phyloP scores from a whole-genome alignment of 2,797 vertebrate genomes.

The Natrix natrix region DNA sequence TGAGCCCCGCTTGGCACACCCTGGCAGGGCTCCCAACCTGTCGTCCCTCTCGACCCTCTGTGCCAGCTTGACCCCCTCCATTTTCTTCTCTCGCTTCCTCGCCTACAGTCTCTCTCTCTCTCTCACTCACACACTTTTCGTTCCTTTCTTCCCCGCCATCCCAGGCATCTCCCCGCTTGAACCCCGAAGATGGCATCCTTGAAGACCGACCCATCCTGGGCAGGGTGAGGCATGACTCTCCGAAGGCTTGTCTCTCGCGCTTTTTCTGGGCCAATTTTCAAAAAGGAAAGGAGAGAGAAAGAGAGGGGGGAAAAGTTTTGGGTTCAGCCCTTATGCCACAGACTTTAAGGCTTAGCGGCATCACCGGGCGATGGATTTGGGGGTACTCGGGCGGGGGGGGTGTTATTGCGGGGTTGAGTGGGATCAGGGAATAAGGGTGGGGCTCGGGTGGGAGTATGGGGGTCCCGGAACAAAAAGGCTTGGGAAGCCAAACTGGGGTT shows the following conservation, averaged over 20 bases:
- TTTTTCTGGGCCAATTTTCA: constrained; percentile 8
- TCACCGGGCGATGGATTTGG: not conserved
- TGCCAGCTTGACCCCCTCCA: constrained; percentile 34
- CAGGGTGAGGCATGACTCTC: constrained; percentile 18
- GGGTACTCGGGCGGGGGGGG: not conserved
- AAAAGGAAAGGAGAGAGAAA: not conserved
- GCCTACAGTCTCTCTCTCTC: not conserved
- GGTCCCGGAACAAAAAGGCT: not conserved
- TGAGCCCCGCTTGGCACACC: constrained; percentile 21
- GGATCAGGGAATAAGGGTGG: not conserved
- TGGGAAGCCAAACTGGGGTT: not conserved
- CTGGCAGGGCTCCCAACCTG: constrained; percentile 30
- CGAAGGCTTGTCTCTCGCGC: not conserved
- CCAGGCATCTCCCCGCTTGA: constrained; percentile 2
- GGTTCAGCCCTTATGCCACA: not conserved
- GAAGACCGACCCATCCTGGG: constrained; percentile 23
- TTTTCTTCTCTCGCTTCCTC: constrained; percentile 24
- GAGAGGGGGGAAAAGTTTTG: not conserved
- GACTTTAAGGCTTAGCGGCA: not conserved
- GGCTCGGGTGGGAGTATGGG: not conserved
- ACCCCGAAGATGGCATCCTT: not conserved
- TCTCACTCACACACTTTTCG: not conserved
- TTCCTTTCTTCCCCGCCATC: not conserved
- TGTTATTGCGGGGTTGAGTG: not conserved
- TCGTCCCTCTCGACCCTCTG: constrained; percentile 26